Conservation (phyloP, 2,888 invertebrate genomes). For the Lasiommata megera region DNA sequence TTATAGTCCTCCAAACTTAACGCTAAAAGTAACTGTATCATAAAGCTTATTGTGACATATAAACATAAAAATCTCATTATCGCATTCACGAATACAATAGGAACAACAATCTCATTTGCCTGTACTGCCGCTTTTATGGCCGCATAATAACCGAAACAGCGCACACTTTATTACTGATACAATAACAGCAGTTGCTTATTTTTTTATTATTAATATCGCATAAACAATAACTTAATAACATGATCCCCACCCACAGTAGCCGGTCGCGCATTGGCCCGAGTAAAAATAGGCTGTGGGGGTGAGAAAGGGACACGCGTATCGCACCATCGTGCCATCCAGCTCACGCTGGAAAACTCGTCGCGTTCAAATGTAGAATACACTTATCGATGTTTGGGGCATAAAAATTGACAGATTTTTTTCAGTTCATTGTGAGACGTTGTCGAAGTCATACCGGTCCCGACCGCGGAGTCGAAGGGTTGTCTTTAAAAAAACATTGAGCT, state of each 20-base stretch:
- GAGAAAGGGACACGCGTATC: constrained; percentile 58
- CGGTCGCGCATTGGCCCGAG: constrained; percentile 67
- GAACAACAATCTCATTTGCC: constrained; percentile 66
- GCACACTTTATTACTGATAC: constrained; percentile 49
- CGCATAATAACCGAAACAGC: constrained; percentile 55
- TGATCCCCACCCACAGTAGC: constrained; percentile 71
- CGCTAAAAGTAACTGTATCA: constrained; percentile 15
- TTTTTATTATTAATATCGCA: constrained; percentile 77
- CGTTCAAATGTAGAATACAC: constrained; percentile 75
- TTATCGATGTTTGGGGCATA: constrained; percentile 80
- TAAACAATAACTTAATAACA: constrained; percentile 80
- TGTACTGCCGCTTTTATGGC: constrained; percentile 56
- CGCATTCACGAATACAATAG: constrained; percentile 47
- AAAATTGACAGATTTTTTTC: constrained; percentile 82
- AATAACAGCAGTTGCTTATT: constrained; percentile 63
- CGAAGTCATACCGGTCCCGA: constrained; percentile 48
- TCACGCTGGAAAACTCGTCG: constrained; percentile 69
- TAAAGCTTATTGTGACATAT: constrained; percentile 42
- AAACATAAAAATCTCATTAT: constrained; percentile 64
- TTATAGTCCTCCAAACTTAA: constrained; percentile 20
- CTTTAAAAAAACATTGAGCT: constrained; percentile 48
- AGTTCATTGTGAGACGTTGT: constrained; percentile 68
- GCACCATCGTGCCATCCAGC: constrained; percentile 40
- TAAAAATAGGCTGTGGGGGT: constrained; percentile 77
- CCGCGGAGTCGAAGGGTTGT: constrained; percentile 57